These are phyloP conservation scores for Copidosoma aretas DNA, from an alignment of 2,888 invertebrate genomes.

Conservation along the genomic window DNA sequence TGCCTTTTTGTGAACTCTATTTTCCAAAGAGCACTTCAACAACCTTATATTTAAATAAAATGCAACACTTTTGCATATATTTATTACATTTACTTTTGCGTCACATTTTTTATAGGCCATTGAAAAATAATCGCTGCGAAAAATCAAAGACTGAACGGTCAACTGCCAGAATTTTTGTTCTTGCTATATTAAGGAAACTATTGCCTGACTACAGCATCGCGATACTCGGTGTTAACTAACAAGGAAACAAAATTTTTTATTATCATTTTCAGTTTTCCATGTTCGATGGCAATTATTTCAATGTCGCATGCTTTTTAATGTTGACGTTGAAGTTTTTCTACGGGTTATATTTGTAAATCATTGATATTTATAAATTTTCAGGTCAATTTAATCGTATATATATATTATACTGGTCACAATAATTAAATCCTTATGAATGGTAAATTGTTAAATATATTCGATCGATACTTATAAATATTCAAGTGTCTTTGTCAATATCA, in stretches of 20 bases:
- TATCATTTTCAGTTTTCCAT: neutral
- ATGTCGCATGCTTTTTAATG: neutral
- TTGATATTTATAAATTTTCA: too few species aligned
- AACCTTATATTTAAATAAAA: neutral
- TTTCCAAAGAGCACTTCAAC: neutral
- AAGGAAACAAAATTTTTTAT: neutral
- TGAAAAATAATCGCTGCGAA: neutral
- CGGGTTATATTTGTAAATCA: too few species aligned
- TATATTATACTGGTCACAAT: too few species aligned
- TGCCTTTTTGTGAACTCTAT: too few species aligned
- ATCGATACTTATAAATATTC: too few species aligned
- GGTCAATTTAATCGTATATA: too few species aligned
- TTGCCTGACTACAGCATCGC: neutral
- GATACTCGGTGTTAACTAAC: neutral
- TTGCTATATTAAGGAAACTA: neutral
- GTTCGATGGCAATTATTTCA: neutral
- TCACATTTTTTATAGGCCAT: neutral
- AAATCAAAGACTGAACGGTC: neutral
- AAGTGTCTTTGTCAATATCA: too few species aligned
- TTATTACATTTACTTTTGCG: neutral
- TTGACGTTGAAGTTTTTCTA: too few species aligned
- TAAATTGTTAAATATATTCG: too few species aligned
- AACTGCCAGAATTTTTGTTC: too few species aligned
- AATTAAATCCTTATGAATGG: too few species aligned
- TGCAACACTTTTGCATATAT: neutral